A percentile compares a stretch with the other conserved stretches of the same genome.
Conservation (phyloP, 2,888 invertebrate genomes). For the Julus scandinavius region DNA sequence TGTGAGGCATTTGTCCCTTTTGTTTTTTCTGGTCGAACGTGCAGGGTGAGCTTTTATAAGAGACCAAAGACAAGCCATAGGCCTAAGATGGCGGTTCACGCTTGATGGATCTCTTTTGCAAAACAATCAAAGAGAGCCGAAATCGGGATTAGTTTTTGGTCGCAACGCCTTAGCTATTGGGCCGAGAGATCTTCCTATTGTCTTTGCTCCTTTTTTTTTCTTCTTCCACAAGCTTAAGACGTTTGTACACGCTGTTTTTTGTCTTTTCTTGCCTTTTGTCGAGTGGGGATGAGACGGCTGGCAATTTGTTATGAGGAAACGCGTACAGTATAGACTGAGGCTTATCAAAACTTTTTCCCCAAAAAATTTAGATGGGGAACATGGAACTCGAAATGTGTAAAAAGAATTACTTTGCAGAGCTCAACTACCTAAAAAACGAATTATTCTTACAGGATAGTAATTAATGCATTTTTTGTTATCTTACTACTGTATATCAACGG, state of each 20-base stretch:
- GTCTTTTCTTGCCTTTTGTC: constrained; percentile 38
- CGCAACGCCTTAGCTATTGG: constrained; percentile 10
- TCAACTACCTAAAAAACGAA: too few species aligned
- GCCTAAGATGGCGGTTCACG: constrained; percentile 15
- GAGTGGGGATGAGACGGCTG: background rate
- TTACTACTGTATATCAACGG: too few species aligned
- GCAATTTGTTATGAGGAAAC: constrained; percentile 1
- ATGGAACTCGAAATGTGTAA: too few species aligned
- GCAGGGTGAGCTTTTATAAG: background rate
- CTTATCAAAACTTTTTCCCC: too few species aligned
- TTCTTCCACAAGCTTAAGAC: constrained; percentile 27
- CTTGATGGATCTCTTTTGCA: constrained; percentile 23
- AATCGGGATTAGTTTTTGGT: constrained; percentile 35
- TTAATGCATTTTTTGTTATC: too few species aligned
- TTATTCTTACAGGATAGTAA: too few species aligned
- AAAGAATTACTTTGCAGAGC: too few species aligned
- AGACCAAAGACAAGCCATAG: background rate
- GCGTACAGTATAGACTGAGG: background rate
- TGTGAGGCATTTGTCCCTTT: constrained; percentile 27
- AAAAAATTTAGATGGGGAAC: too few species aligned
- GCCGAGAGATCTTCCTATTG: constrained; percentile 11
- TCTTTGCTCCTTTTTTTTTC: background rate
- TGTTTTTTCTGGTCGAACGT: constrained; percentile 10
- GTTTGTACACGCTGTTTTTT: constrained; percentile 9
- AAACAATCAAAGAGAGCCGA: constrained; percentile 24